Conservation (phyloP, 2,113 vertebrate genomes). For the Lepidothrix coronata region DNA sequence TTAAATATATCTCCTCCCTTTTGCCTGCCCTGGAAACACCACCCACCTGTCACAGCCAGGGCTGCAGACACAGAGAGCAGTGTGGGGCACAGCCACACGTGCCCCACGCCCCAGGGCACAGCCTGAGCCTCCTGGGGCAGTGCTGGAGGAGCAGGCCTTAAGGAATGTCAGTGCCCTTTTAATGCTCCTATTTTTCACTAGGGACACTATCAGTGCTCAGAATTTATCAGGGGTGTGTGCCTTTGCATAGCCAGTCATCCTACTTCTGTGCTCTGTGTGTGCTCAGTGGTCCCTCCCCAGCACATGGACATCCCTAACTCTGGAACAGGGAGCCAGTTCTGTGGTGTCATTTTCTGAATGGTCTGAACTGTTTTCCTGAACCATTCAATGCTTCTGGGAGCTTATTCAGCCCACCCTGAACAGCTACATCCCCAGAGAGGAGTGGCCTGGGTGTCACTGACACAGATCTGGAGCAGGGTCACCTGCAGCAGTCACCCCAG, state of each 20-base stretch:
- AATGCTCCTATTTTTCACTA: accelerated
- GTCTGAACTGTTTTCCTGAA: background rate
- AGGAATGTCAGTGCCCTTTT: background rate
- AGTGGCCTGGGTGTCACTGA: background rate
- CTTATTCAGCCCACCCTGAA: background rate
- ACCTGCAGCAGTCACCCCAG: background rate
- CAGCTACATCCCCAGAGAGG: background rate
- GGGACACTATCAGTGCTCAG: background rate
- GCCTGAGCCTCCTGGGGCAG: accelerated
- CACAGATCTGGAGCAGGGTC: background rate
- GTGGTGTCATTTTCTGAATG: background rate
- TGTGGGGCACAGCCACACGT: accelerated
- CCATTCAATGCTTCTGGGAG: background rate
- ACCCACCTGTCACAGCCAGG: background rate
- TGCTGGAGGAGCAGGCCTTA: background rate
- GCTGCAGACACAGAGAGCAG: background rate
- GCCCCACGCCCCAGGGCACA: background rate
- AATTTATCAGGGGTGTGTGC: accelerated
- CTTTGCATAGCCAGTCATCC: background rate
- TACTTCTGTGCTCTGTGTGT: accelerated
- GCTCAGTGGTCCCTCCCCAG: background rate
- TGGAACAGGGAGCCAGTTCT: background rate
- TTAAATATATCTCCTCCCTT: background rate
- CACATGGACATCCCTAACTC: background rate
- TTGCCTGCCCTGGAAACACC: background rate